A percentile compares a stretch with the other conserved stretches of the same genome.
These are phyloP conservation scores for Aporophyla nigra DNA, from an alignment of 2,888 invertebrate species.

Conservation along the genomic window DNA sequence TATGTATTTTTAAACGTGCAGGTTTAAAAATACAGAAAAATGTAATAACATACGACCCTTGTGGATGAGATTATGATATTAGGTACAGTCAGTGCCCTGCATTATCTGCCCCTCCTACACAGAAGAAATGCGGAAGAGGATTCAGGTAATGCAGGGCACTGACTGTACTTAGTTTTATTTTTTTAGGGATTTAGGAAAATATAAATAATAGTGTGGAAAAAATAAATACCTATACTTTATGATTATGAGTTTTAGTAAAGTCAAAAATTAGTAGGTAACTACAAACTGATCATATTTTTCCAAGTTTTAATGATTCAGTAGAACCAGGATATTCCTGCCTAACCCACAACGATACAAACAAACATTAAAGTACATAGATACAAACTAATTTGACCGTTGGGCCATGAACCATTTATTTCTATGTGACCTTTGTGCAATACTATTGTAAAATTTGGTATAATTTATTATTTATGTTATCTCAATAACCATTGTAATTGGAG, in stretches of 20 bases:
- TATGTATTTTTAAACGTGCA: constrained; percentile 11
- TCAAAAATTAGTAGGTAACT: no score
- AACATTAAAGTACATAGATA: constrained; percentile 27
- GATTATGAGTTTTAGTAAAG: no score
- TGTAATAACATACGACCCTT: neutral
- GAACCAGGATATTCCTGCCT: neutral
- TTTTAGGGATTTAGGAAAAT: neutral
- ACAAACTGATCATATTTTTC: neutral
- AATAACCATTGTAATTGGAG: constrained; percentile 86
- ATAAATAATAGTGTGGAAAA: neutral
- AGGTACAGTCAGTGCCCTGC: no score
- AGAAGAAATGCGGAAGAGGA: no score
- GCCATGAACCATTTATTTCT: constrained; percentile 67
- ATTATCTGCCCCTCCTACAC: no score
- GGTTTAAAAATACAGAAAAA: no score
- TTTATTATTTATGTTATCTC: constrained; percentile 89
- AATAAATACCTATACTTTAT: neutral
- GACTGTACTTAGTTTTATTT: no score
- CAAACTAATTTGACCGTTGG: constrained; percentile 61
- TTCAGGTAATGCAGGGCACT: no score
- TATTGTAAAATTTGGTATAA: constrained; percentile 71
- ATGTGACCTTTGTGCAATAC: constrained; percentile 54
- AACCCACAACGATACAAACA: neutral
- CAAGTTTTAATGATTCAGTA: neutral
- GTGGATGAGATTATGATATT: neutral